Evolutionary conservation across 2,888 invertebrate genomes (phyloP).

Genomic region (Achlya flavicornis): DNA sequence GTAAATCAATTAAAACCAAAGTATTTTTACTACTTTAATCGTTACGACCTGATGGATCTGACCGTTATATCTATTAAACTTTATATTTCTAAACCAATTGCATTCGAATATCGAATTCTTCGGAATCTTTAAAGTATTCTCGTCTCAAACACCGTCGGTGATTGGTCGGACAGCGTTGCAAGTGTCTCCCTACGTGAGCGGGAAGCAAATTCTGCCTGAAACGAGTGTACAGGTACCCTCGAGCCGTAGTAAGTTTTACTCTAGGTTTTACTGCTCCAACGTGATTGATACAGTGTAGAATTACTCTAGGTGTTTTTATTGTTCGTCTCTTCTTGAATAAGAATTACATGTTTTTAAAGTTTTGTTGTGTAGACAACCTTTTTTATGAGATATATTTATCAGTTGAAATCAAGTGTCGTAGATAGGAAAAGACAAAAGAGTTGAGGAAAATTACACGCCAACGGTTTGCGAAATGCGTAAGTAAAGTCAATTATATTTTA

Average conservation of each 20-base stretch:
- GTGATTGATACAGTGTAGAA: conserved; percentile 58
- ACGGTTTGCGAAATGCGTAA: too few species aligned
- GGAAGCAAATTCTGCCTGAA: conserved; percentile 52
- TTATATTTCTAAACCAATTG: conserved; percentile 20
- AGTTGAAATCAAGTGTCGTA: conserved; percentile 25
- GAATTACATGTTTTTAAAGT: conserved; percentile 41
- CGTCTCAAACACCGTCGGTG: conserved; percentile 71
- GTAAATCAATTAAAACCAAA: too few species aligned
- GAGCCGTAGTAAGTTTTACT: conserved; percentile 51
- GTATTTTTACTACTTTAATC: too few species aligned
- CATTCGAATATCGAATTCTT: conserved; percentile 37
- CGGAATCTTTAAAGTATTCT: conserved; percentile 70
- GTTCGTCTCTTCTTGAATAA: conserved; percentile 39
- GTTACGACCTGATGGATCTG: too few species aligned
- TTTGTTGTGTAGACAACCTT: conserved; percentile 28
- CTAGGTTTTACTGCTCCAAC: conserved; percentile 56
- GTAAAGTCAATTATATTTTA: too few species aligned
- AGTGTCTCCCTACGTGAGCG: conserved; percentile 72
- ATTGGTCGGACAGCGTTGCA: conserved; percentile 78
- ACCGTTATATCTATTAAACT: conserved; percentile 21
- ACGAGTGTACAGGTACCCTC: conserved; percentile 28
- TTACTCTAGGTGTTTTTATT: conserved; percentile 46
- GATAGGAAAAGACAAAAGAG: too few species aligned
- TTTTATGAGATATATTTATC: conserved; percentile 8
- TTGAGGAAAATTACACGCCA: too few species aligned